Percentiles rank a stretch among this genome's conserved stretches.
Conservation (phyloP, 2,888 invertebrate species). For the Erebia ligea region DNA sequence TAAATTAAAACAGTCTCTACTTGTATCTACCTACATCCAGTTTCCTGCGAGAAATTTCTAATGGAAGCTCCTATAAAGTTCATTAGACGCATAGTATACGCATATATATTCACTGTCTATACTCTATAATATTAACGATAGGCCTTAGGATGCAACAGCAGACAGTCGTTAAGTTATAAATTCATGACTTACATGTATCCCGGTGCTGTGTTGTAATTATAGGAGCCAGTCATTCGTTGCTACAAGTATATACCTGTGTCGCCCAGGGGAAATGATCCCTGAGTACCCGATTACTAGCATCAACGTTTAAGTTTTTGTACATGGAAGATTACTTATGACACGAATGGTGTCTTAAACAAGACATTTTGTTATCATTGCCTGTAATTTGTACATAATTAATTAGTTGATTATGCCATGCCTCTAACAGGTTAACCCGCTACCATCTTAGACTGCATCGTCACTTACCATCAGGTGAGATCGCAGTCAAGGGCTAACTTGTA, state of each 20-base stretch:
- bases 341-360: not conserved
- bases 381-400: no score
- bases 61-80: slow-evolving; percentile 1
- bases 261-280: slow-evolving; percentile 39
- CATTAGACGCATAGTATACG: slow-evolving; percentile 6
- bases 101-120: slow-evolving; percentile 1
- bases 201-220: slow-evolving; percentile 38
- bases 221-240: slow-evolving; percentile 43
- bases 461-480: no score
- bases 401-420: no score
- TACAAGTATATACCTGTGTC: slow-evolving; percentile 30
- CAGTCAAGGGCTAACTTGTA: no score
- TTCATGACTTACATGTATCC: slow-evolving; percentile 34
- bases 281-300: slow-evolving; percentile 5
- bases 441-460: no score
- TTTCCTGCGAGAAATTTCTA: not conserved
- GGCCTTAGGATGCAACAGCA: slow-evolving; percentile 15
- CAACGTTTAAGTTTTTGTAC: slow-evolving; percentile 8
- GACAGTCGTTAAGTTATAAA: slow-evolving; percentile 36
- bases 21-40: not conserved
- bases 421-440: no score
- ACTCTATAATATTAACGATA: slow-evolving; percentile 21
- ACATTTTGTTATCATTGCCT: not conserved
- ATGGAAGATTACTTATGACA: not conserved
- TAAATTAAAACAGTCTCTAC: no score